Evolutionary conservation across 2,113 vertebrate genomes (phyloP).

Genomic region (Lynx canadensis): DNA sequence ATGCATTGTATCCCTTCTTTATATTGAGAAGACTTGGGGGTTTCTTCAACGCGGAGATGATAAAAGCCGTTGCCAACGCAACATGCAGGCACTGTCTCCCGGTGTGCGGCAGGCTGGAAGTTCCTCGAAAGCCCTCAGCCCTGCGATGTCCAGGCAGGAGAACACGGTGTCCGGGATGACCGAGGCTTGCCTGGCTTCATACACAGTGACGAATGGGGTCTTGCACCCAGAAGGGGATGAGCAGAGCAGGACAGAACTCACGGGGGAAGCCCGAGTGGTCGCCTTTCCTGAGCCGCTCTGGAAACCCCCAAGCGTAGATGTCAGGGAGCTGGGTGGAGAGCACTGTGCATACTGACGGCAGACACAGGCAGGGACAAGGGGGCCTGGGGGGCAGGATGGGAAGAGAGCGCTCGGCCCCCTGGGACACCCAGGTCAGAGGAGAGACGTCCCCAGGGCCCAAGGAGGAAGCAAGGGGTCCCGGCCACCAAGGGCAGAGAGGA

Average conservation of each 20-base stretch:
- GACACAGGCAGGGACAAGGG: too few relatives aligned
- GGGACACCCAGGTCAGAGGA: too few relatives aligned
- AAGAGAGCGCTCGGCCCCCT: accelerated
- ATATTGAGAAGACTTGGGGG: not conserved
- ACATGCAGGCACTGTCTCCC: not conserved
- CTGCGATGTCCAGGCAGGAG: not conserved
- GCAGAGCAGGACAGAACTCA: not conserved
- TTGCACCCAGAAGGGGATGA: not conserved
- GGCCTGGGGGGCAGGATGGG: not conserved
- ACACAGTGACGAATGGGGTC: accelerated
- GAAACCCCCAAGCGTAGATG: not conserved
- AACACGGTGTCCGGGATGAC: not conserved
- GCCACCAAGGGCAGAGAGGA: not conserved
- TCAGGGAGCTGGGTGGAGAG: accelerated
- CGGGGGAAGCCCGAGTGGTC: accelerated
- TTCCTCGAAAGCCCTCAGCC: not conserved
- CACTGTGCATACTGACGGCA: accelerated
- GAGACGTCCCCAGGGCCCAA: accelerated
- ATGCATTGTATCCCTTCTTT: not conserved
- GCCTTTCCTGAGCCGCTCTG: not conserved
- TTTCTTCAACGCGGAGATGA: not conserved
- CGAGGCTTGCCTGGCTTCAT: not conserved
- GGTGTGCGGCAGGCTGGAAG: accelerated
- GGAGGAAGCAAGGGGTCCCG: not conserved
- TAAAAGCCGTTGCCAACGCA: not conserved